A percentile compares a stretch with the other conserved stretches of the same genome.
Evolutionary conservation across 1,140 invertebrate species (phyloP).

Genomic region (Chionoecetes opilio): DNA sequence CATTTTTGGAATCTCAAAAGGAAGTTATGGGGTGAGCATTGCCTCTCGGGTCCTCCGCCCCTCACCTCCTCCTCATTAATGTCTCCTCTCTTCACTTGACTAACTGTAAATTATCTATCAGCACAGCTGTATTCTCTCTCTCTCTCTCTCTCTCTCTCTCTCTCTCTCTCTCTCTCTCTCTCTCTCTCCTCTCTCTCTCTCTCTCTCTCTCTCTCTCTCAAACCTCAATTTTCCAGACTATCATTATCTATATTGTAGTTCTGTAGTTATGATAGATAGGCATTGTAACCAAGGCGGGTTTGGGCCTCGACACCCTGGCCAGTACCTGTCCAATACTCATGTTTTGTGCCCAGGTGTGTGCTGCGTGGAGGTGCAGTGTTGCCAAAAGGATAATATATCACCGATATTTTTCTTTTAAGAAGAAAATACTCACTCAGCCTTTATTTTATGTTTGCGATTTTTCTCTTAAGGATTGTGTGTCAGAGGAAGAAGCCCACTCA

Average conservation of each 20-base stretch:
- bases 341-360: conserved; percentile 56
- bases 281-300: conserved; percentile 72
- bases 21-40: conserved; percentile 48
- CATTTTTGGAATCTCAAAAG: conserved; percentile 51
- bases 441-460: conserved; percentile 38
- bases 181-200: conserved; percentile 36
- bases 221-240: conserved; percentile 15
- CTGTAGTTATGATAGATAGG: conserved; percentile 74
- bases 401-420: conserved; percentile 35
- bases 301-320: conserved; percentile 64
- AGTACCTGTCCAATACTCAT: conserved; percentile 76
- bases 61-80: conserved; percentile 5
- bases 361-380: conserved; percentile 71
- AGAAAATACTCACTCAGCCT: conserved; percentile 49
- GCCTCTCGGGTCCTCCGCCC: background rate
- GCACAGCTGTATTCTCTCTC: conserved; percentile 34
- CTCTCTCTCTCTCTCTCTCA: conserved; percentile 43
- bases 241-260: conserved; percentile 63
- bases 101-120: background rate
- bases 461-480: background rate
- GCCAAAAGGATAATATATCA: conserved; percentile 45
- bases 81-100: background rate
- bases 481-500: background rate
- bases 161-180: conserved; percentile 43
- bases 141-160: conserved; percentile 23